Conservation (phyloP, 2,888 invertebrate species). For the Plagodis pulveraria region DNA sequence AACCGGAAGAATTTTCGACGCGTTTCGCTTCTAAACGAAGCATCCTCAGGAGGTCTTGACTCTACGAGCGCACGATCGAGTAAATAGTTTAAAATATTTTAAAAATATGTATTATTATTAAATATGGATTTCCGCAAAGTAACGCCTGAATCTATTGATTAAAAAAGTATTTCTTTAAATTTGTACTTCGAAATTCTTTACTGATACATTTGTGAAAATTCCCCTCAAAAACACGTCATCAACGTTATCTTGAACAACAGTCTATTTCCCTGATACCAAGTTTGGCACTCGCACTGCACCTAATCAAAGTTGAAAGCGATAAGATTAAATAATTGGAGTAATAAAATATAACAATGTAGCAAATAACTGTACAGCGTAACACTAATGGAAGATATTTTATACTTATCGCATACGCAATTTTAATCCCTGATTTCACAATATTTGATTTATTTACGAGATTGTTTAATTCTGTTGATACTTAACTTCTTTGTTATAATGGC, state of each 20-base stretch:
- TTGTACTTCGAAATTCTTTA: neutral
- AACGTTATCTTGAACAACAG: constrained; percentile 32
- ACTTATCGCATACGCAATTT: constrained; percentile 43
- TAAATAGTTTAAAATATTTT: too few relatives aligned
- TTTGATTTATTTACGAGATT: neutral
- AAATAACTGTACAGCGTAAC: constrained; percentile 60
- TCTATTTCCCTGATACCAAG: constrained; percentile 30
- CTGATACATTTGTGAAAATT: neutral
- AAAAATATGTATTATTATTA: too few relatives aligned
- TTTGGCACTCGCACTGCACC: constrained; percentile 60
- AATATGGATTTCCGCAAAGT: too few relatives aligned
- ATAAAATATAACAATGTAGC: constrained; percentile 59
- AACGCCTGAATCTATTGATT: too few relatives aligned
- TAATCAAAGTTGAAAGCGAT: constrained; percentile 63
- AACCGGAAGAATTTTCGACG: too few relatives aligned
- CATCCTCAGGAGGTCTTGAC: too few relatives aligned
- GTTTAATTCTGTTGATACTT: too few relatives aligned
- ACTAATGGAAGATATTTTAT: constrained; percentile 75
- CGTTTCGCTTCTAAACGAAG: too few relatives aligned
- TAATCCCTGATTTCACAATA: constrained; percentile 5
- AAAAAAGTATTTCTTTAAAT: too few relatives aligned
- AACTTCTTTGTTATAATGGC: too few relatives aligned
- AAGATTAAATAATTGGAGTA: constrained; percentile 55
- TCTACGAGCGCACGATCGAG: too few relatives aligned
- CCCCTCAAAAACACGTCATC: neutral